These are phyloP conservation scores for Leontocebus nigricollis DNA, from an alignment of 2,797 vertebrate species.

Conservation along the genomic window DNA sequence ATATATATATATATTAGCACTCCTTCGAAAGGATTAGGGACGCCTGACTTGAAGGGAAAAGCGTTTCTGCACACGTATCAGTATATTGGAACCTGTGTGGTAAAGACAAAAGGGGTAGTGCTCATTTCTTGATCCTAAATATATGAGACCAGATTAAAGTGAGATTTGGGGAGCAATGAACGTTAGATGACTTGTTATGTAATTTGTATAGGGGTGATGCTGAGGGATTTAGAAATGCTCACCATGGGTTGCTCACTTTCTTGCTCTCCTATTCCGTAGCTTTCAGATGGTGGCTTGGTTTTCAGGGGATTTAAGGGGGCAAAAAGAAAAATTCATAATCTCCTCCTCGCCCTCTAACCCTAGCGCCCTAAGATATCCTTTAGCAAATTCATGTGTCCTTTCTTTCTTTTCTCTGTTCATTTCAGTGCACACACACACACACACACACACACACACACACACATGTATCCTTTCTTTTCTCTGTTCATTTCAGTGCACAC, in stretches of 20 bases:
- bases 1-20: background rate
- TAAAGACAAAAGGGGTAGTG: background rate
- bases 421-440: accelerated
- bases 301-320: background rate
- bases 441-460: too few relatives aligned
- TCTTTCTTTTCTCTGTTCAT: background rate
- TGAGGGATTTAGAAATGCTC: background rate
- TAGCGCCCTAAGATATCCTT: background rate
- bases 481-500: background rate
- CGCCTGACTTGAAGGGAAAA: background rate
- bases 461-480: too few relatives aligned
- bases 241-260: too few relatives aligned
- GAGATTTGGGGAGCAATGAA: background rate
- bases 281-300: background rate
- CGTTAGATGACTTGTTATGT: background rate
- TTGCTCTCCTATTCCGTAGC: background rate
- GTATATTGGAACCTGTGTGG: background rate
- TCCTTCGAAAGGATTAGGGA: background rate
- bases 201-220: background rate
- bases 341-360: background rate
- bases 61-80: background rate
- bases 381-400: background rate
- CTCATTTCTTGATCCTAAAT: background rate
- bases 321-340: background rate
- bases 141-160: background rate